Conservation (phyloP, 2,888 invertebrate species). For the Ischnus inquisitorius region DNA sequence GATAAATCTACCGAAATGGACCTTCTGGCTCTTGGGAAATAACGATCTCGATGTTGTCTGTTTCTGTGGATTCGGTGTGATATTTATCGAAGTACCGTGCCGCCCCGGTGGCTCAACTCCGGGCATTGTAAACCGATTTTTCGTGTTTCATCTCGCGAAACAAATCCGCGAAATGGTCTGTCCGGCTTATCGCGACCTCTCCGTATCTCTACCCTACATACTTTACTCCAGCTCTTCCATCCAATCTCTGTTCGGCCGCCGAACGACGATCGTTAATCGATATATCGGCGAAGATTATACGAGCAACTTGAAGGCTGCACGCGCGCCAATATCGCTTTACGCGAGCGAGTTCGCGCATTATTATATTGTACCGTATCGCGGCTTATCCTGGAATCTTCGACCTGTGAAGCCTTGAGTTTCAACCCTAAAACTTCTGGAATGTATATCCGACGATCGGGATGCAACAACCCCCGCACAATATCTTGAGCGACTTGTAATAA, state of each 20-base stretch:
- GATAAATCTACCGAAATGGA: conserved; percentile 35
- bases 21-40: conserved; percentile 2
- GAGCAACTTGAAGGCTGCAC: conserved; percentile 29
- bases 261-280: conserved; percentile 49
- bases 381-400: conserved; percentile 35
- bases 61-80: conserved; percentile 12
- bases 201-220: background rate
- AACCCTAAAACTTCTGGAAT: conserved; percentile 10
- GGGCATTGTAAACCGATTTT: background rate
- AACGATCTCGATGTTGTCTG: conserved; percentile 8
- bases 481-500: conserved; percentile 12
- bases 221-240: background rate
- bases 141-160: background rate
- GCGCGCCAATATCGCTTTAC: conserved; percentile 36
- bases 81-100: conserved; percentile 9
- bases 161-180: background rate
- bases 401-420: background rate
- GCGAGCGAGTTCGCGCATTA: background rate
- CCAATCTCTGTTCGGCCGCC: conserved; percentile 4
- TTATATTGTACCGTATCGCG: conserved; percentile 10
- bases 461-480: background rate
- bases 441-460: background rate
- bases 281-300: conserved; percentile 42
- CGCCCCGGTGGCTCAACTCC: background rate
- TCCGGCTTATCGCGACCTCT: background rate